A percentile compares a stretch with the other conserved stretches of the same genome.
Conservation (phyloP, 2,797 vertebrate species). For the Trachops cirrhosus region DNA sequence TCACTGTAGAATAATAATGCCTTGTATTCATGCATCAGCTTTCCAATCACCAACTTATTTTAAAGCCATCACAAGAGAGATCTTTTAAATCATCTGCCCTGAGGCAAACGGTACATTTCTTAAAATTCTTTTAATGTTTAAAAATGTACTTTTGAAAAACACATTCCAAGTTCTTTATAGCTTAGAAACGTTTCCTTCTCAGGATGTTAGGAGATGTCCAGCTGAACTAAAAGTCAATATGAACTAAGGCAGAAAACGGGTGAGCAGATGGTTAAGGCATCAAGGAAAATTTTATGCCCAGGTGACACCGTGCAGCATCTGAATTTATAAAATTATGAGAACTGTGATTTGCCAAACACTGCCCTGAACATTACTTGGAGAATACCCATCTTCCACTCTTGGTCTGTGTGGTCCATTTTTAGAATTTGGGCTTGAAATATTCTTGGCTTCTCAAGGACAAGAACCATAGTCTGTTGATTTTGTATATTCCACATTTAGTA, state of each 20-base stretch:
- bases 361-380: background rate
- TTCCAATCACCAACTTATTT: conserved; percentile 54
- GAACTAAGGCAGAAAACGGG: background rate
- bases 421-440: background rate
- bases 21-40: conserved; percentile 22
- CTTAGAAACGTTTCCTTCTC: conserved; percentile 38
- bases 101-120: conserved; percentile 54
- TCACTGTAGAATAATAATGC: conserved; percentile 37
- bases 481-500: background rate
- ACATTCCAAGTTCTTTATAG: conserved; percentile 26
- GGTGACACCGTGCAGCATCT: background rate
- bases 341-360: background rate
- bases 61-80: conserved; percentile 48
- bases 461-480: background rate
- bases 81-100: conserved; percentile 49
- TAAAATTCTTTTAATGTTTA: conserved; percentile 45
- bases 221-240: background rate
- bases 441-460: conserved; percentile 1
- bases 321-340: background rate
- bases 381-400: background rate
- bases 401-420: background rate
- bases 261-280: background rate
- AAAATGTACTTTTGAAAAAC: conserved; percentile 58
- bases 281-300: background rate
- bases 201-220: background rate